Percentiles rank a stretch among this genome's conserved stretches.
Conservation (phyloP, 35 echinoderm and acorn worm genomes). For the Chiridota heheva region DNA sequence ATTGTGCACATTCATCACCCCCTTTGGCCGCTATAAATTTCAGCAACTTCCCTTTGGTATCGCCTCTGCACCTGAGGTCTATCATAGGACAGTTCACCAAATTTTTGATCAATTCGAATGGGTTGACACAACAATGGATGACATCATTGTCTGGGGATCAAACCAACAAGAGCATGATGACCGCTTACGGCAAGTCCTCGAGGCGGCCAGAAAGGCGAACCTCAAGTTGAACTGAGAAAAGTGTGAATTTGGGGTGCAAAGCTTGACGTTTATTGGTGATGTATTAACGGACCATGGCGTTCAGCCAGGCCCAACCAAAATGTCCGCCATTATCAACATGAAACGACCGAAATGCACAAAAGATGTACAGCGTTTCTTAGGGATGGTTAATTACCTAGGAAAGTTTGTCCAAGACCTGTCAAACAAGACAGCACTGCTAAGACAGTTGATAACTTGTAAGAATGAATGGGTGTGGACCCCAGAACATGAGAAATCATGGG, state of each 20-base stretch:
- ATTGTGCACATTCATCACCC: conserved; percentile 53
- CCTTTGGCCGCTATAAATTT: conserved; percentile 69
- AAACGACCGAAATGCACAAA: conserved; percentile 2
- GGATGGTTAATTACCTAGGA: conserved; percentile 27
- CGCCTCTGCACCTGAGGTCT: conserved; percentile 15
- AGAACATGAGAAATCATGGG: conserved; percentile 20
- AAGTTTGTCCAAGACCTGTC: conserved; percentile 38
- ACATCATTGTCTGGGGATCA: conserved; percentile 35
- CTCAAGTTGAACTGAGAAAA: conserved; percentile 39
- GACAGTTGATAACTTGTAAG: background rate
- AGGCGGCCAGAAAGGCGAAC: conserved; percentile 13
- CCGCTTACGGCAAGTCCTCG: conserved; percentile 10
- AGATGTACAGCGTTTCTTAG: conserved; percentile 21
- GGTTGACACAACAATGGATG: conserved; percentile 35
- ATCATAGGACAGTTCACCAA: conserved; percentile 17
- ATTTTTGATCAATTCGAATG: conserved; percentile 7
- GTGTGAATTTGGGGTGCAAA: conserved; percentile 36
- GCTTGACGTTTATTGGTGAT: conserved; percentile 51
- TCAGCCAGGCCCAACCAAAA: conserved; percentile 21
- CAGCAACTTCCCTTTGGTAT: conserved; percentile 56
- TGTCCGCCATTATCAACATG: conserved; percentile 29
- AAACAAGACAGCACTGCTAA: background rate
- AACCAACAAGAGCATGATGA: conserved; percentile 36
- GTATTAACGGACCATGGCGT: background rate
- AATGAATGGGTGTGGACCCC: conserved; percentile 25